Percentiles rank a stretch among this genome's conserved stretches.
Evolutionary conservation across 1,140 invertebrate species (phyloP).

Genomic region (Frieseomelitta varia): DNA sequence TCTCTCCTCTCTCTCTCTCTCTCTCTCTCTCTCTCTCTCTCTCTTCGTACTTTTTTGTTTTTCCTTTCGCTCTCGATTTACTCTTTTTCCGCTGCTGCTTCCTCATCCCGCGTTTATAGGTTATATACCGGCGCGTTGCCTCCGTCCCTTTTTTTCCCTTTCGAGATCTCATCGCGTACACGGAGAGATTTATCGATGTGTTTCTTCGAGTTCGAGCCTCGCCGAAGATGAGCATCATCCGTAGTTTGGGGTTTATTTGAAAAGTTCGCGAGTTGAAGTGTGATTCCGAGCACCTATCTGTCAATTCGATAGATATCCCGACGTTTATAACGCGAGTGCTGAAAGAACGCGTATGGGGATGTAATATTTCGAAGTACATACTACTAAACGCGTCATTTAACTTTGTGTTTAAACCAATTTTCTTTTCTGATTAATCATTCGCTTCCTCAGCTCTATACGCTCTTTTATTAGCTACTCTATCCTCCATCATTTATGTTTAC

Average conservation of each 20-base stretch:
- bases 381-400: too few species aligned
- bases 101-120: slow-evolving; percentile 3
- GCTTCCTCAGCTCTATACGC: too few species aligned
- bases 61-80: neutral
- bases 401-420: too few species aligned
- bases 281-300: neutral
- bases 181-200: neutral
- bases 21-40: slow-evolving; percentile 9
- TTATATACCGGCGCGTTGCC: neutral
- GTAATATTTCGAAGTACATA: too few species aligned
- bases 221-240: neutral
- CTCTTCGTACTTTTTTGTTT: neutral
- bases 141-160: neutral
- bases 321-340: neutral
- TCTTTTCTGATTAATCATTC: too few species aligned
- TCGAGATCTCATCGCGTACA: neutral
- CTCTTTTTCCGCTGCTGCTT: neutral
- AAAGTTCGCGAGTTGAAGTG: neutral
- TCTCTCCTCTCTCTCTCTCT: slow-evolving; percentile 34
- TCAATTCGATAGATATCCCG: neutral
- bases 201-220: neutral
- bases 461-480: too few species aligned
- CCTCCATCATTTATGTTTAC: too few species aligned
- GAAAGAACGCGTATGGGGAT: too few species aligned
- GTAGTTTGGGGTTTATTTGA: neutral